These are phyloP conservation scores for Pomacea maculata DNA, from an alignment of 1,140 invertebrate genomes.

Conservation along the genomic window DNA sequence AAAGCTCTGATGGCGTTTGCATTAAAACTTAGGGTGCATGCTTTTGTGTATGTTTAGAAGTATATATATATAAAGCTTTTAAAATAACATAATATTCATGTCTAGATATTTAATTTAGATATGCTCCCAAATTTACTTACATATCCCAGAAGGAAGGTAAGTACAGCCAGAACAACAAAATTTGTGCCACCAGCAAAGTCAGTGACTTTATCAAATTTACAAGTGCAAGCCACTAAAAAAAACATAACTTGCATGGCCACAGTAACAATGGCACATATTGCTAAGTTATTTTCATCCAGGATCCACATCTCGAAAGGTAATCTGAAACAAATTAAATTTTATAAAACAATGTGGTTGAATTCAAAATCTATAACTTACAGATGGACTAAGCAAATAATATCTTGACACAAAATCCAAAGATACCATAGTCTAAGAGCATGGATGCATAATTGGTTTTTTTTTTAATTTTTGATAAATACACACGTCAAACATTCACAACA, in stretches of 20 bases:
- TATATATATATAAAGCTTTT: not conserved
- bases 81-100: not conserved
- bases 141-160: conserved; percentile 87
- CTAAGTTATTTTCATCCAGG: conserved; percentile 85
- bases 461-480: too few species aligned
- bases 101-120: not conserved
- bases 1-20: too few species aligned
- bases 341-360: too few species aligned
- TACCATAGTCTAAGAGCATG: too few species aligned
- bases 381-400: too few species aligned
- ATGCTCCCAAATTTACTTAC: conserved; percentile 61
- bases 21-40: too few species aligned
- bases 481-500: too few species aligned
- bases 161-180: conserved; percentile 86
- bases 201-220: conserved; percentile 89
- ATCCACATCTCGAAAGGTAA: conserved; percentile 58
- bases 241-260: conserved; percentile 88
- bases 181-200: conserved; percentile 92
- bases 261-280: conserved; percentile 87
- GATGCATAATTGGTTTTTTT: too few species aligned
- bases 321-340: not conserved
- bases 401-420: too few species aligned
- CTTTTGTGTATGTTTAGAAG: not conserved
- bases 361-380: too few species aligned
- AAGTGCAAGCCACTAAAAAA: conserved; percentile 84